Evolutionary conservation across 2,113 vertebrate genomes (phyloP), one percentile per base, ranked within the genome.

Genomic region (Capricornis sumatraensis): DNA sequence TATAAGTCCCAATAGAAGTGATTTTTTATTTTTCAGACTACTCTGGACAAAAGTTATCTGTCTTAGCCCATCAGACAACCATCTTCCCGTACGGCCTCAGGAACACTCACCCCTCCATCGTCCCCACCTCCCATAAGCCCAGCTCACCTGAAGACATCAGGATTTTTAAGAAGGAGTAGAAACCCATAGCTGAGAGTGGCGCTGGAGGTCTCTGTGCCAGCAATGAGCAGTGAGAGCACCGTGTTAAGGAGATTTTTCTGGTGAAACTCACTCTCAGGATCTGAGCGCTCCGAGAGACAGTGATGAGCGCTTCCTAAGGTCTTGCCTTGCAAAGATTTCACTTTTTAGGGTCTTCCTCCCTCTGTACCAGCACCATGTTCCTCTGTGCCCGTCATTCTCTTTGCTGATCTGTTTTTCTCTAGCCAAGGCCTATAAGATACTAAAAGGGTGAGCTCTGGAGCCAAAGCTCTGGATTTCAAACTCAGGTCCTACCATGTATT

Each of bases 191-290:
- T 60, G 8, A 99, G 28, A 0, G 98, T 98, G 27, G 97, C 97
- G 93, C 98, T 94, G 11, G 94, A 97, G 0, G 98, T 98, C 93
- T 99, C 98, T 0, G 97, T 99, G 4, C 43, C 98, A 0, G 97
- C 97, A 2, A 97, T 89, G 85, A 99, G 96, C n/a, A 99, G 67
- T 14, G 76, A 97, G 81, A 98, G 96, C 3, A 94, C 45, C 0
- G 82, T 94, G 21, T 67, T 76, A 50, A 97, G 5, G 8, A 99
- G 74, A 30, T 97, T 97, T 33, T 82, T n/a, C 12, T 0, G 16
- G 52, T 94, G 17, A 85, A 98, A 99, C 28, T 14, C 78, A 4
- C 79, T 97, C 28, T 86, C 36, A 3, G 97, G 94, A 2, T 94
- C 82, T n/a, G 96, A 71, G 89, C 83, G 64, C 58, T 98, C 98